Percentiles rank a stretch among this genome's conserved stretches.
These are phyloP conservation scores for Benthosema pterotum DNA, from an alignment of 2,797 vertebrate species.

Conservation along the genomic window DNA sequence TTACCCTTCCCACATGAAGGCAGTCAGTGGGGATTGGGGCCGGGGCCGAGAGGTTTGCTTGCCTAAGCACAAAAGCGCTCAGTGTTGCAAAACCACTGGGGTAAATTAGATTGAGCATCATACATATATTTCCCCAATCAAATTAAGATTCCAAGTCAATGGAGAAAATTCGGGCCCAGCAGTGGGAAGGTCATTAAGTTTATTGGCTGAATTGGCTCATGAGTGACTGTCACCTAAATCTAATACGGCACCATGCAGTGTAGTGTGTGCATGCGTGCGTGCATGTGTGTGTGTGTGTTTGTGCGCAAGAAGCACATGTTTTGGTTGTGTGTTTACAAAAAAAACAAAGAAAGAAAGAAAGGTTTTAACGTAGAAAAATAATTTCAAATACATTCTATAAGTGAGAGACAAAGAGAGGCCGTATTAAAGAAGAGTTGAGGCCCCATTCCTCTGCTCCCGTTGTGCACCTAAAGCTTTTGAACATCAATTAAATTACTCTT, in stretches of 20 bases:
- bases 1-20: constrained; percentile 55
- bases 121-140: constrained; percentile 69
- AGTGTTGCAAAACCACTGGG: constrained; percentile 57
- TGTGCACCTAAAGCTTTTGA: constrained; percentile 43
- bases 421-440: constrained; percentile 39
- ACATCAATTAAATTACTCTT: constrained; percentile 63
- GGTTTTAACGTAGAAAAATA: constrained; percentile 27
- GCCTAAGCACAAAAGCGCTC: constrained; percentile 65
- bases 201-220: constrained; percentile 70
- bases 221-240: constrained; percentile 70
- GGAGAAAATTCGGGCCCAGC: constrained; percentile 56
- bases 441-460: constrained; percentile 28
- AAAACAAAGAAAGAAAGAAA: constrained; percentile 28
- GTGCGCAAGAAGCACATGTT: not conserved
- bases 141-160: constrained; percentile 72
- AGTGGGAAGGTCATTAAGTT: constrained; percentile 68
- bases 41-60: constrained; percentile 47
- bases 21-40: constrained; percentile 29
- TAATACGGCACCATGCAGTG: constrained; percentile 57
- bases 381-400: constrained; percentile 41
- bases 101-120: constrained; percentile 68
- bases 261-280: not conserved
- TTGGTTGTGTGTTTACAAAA: constrained; percentile 7
- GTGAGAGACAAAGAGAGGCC: constrained; percentile 3
- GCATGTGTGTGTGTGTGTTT: constrained; percentile 10